phyloP scores from a whole-genome alignment of 2,113 vertebrate species.

The Lethenteron camtschaticum region DNA sequence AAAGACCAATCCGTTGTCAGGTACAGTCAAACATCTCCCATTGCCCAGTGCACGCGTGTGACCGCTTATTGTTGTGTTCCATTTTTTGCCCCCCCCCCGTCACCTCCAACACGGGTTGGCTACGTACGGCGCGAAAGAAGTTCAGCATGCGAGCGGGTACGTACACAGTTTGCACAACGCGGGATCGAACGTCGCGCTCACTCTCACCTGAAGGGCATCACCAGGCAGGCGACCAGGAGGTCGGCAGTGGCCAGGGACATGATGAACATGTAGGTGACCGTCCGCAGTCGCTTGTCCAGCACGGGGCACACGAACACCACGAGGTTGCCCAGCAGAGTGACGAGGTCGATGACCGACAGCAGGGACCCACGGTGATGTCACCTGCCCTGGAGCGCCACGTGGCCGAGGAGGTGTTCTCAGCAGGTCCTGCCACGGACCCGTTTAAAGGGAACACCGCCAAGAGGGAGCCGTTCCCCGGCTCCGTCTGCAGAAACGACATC shows the following conservation, averaged over 20 bases:
- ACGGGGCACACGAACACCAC: constrained; percentile 22
- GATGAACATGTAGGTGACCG: constrained; percentile 28
- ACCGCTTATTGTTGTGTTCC: too few species aligned
- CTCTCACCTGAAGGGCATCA: constrained; percentile 32
- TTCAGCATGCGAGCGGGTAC: not conserved
- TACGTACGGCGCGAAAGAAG: not conserved
- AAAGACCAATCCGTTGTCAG: too few species aligned
- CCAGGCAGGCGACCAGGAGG: constrained; percentile 24
- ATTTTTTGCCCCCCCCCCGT: too few species aligned
- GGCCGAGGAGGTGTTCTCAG: too few species aligned
- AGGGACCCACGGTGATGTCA: constrained; percentile 12
- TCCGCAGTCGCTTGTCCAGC: constrained; percentile 24
- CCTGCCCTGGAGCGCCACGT: too few species aligned
- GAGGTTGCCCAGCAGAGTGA: constrained; percentile 21
- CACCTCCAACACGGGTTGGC: not conserved
- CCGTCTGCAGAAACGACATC: too few species aligned
- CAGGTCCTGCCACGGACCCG: too few species aligned
- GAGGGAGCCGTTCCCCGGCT: too few species aligned
- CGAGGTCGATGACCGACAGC: constrained; percentile 22
- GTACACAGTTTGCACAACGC: not conserved
- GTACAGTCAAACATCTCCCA: too few species aligned
- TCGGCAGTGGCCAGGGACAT: constrained; percentile 28
- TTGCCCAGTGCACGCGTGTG: too few species aligned
- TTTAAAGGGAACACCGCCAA: too few species aligned
- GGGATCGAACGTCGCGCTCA: not conserved